Percentiles rank a stretch among this genome's conserved stretches.
Evolutionary conservation across 2,888 invertebrate genomes (phyloP).

Genomic region (Brenthis ino): DNA sequence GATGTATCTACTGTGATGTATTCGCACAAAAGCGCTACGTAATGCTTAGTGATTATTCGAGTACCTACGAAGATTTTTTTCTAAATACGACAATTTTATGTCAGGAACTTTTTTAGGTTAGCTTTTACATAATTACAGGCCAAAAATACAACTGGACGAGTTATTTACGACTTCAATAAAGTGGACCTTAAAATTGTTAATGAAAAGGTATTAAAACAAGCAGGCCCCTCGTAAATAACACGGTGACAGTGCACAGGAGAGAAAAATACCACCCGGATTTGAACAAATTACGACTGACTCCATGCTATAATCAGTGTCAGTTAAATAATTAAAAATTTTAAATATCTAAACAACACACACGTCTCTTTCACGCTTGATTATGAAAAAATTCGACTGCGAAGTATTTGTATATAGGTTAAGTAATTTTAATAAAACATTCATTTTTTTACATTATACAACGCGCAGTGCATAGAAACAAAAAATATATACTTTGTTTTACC

Average conservation of each 20-base stretch:
- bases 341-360: not conserved
- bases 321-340: conserved; percentile 34
- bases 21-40: no score
- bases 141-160: conserved; percentile 67
- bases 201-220: conserved; percentile 81
- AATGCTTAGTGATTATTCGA: not conserved
- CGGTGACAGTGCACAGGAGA: conserved; percentile 72
- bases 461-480: no score
- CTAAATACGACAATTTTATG: conserved; percentile 29
- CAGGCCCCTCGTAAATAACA: conserved; percentile 75
- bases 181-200: conserved; percentile 82
- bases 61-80: conserved; percentile 28
- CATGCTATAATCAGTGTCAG: conserved; percentile 38
- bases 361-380: no score
- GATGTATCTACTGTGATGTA: no score
- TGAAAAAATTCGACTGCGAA: no score
- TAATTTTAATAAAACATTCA: no score
- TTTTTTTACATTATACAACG: no score
- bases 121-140: conserved; percentile 62
- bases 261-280: conserved; percentile 75
- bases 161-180: conserved; percentile 82
- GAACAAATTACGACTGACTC: conserved; percentile 64
- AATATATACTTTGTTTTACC: no score
- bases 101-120: conserved; percentile 41
- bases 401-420: no score